Evolutionary conservation across 2,113 vertebrate genomes (phyloP).

Genomic region (Pollachius pollachius): DNA sequence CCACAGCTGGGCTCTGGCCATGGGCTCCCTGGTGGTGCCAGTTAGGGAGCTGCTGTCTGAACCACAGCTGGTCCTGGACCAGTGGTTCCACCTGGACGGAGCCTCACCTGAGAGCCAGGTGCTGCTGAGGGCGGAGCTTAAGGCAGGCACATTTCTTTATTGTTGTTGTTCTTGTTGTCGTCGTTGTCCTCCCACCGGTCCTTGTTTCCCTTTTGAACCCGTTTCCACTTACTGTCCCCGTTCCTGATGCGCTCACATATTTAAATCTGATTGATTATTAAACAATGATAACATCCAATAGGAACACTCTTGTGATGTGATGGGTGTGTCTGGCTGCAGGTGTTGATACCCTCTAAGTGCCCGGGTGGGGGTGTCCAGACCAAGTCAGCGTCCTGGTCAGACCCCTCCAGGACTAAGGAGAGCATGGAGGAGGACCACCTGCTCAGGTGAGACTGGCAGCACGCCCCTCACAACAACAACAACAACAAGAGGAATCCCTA

Average conservation of each 20-base stretch:
- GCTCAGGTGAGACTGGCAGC: conserved; percentile 42
- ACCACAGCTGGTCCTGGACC: conserved; percentile 78
- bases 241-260: too few relatives aligned
- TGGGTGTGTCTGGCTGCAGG: conserved; percentile 28
- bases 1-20: conserved; percentile 69
- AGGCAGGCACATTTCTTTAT: conserved; percentile 60
- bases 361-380: conserved; percentile 22
- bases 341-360: conserved; percentile 63
- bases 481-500: too few relatives aligned
- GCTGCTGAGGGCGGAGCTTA: conserved; percentile 82
- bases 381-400: conserved; percentile 20
- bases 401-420: conserved; percentile 14
- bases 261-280: too few relatives aligned
- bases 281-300: too few relatives aligned
- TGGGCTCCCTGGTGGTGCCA: conserved; percentile 81
- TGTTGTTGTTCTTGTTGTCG: too few relatives aligned
- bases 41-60: conserved; percentile 78
- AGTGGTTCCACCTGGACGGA: conserved; percentile 79
- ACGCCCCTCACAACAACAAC: too few relatives aligned
- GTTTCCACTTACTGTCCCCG: too few relatives aligned
- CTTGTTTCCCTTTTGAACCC: too few relatives aligned
- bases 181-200: too few relatives aligned
- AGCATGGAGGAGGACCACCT: conserved; percentile 36
- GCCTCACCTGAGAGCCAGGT: conserved; percentile 77
- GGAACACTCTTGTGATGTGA: background rate